Percentiles rank a stretch among this genome's conserved stretches.
phyloP scores from a whole-genome alignment of 2,888 invertebrate species.

The Pantelozetes paolii region DNA sequence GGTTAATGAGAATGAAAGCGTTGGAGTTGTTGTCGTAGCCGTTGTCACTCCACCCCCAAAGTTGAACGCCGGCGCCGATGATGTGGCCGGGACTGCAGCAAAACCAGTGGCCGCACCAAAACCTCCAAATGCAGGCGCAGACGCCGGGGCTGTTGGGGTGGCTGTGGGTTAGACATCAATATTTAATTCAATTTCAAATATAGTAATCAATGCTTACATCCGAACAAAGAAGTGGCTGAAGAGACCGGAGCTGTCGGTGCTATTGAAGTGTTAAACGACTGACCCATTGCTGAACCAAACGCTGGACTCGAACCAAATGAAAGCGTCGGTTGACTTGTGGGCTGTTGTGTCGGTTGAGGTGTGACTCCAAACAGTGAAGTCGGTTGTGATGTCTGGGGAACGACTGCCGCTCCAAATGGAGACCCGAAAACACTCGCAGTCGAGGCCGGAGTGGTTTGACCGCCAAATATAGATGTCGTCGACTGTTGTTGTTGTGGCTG shows the following conservation, averaged over 20 bases:
- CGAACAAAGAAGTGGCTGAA: background rate
- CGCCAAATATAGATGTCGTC: conserved; percentile 25
- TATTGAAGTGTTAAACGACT: conserved; percentile 34
- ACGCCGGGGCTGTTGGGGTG: background rate
- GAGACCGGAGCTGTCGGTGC: conserved; percentile 40
- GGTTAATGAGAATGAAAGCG: conserved; percentile 14
- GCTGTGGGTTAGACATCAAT: background rate
- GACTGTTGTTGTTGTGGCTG: background rate
- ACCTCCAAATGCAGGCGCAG: conserved; percentile 23
- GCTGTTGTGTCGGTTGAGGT: conserved; percentile 26
- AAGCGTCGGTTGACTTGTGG: conserved; percentile 25
- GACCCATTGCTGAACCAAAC: conserved; percentile 13
- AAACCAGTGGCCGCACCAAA: conserved; percentile 27
- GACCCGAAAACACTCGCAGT: background rate
- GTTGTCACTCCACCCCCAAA: background rate
- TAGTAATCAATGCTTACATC: background rate
- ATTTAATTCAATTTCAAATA: background rate
- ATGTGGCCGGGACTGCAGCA: background rate
- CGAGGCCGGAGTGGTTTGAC: conserved; percentile 4
- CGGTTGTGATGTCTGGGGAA: background rate
- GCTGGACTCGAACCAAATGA: conserved; percentile 28
- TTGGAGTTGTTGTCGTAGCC: conserved; percentile 5
- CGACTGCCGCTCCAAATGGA: background rate
- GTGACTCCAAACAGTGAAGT: background rate
- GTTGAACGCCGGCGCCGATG: conserved; percentile 21